These are phyloP conservation scores for Euzophera pinguis DNA, from an alignment of 2,888 invertebrate species.

Conservation along the genomic window DNA sequence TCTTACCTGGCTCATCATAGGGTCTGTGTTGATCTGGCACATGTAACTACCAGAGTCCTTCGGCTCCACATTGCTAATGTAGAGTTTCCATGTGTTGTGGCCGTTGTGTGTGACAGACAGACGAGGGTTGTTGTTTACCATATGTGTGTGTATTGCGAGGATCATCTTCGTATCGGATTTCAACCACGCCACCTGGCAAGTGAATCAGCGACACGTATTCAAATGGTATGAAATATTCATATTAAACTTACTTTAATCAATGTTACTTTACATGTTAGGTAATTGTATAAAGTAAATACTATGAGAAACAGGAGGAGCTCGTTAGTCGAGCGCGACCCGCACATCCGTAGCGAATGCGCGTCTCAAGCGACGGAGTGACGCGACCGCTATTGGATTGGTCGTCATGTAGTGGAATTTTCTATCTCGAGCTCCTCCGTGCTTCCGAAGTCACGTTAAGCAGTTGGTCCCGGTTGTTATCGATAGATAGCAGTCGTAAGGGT, in stretches of 20 bases:
- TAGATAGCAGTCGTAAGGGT: no score
- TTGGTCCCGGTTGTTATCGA: no score
- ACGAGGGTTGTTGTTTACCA: slow-evolving; percentile 92
- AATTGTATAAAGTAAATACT: no score
- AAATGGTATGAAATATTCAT: background rate
- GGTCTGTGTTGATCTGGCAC: slow-evolving; percentile 96
- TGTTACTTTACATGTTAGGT: background rate
- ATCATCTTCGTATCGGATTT: slow-evolving; percentile 94
- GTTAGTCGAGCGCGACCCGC: no score
- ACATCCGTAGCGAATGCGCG: no score
- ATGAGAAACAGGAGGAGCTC: no score
- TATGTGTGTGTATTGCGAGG: slow-evolving; percentile 91
- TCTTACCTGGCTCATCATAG: slow-evolving; percentile 91
- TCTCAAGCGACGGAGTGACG: no score
- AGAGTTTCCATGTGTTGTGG: slow-evolving; percentile 95
- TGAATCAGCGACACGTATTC: background rate
- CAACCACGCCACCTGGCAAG: slow-evolving; percentile 91
- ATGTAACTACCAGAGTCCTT: slow-evolving; percentile 95
- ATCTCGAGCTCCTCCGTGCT: no score
- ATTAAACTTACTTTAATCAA: no score
- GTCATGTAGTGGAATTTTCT: no score
- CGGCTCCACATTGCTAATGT: slow-evolving; percentile 92
- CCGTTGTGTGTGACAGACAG: slow-evolving; percentile 94
- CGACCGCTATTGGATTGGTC: no score
- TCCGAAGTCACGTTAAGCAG: no score